Evolutionary conservation across 2,113 vertebrate species (phyloP), one percentile per base, ranked within the genome.

Genomic region (Empidonax alnorum): DNA sequence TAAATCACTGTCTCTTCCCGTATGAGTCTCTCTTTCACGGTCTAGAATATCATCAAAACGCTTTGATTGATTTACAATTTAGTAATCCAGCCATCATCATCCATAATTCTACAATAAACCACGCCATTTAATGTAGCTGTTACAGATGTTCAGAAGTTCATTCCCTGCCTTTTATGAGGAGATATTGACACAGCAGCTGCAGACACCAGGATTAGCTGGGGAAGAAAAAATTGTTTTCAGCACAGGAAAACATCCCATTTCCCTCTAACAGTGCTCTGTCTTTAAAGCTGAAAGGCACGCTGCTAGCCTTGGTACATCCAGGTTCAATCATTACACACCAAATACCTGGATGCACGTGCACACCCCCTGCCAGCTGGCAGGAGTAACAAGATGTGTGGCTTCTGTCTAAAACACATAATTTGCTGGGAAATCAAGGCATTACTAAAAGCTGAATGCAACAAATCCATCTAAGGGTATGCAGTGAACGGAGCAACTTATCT

Each of bases 31-130:
- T 71, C 92, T 91, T 87, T 84, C 85, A 84, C 76, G 71, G 81
- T 91, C 90, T 95, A 92, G 74, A 68, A 63, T 85, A 94, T 66
- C 69, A 86, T 76, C 90, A 87, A 55, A 92, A 82, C 59, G 61
- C 77, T 73, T 82, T 90, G 96, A 95, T 12, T 94, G 94, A 96
- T 96, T 96, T 97, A 96, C 89, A 89, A 46, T 90, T 96, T 89
- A 90, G 89, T 65, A 91, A 91, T 56, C 89, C 83, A 94, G 75
- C 88, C 79, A 94, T 95, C 92, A 94, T 81, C 76, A 94, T 87
- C 78, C 88, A 63, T 94, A 97, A 96, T 82, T 93, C 65, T 37
- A 37, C 81, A 96, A 93, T 86, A 97, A 97, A 94, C 89, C 86
- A 94, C 9, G 12, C 30, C 78, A 94, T 87, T 95, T 94, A 89